Evolutionary conservation across 2,888 invertebrate species (phyloP), one percentile per base, ranked within the genome.

Genomic region (Himalopsyche kuldschensis): DNA sequence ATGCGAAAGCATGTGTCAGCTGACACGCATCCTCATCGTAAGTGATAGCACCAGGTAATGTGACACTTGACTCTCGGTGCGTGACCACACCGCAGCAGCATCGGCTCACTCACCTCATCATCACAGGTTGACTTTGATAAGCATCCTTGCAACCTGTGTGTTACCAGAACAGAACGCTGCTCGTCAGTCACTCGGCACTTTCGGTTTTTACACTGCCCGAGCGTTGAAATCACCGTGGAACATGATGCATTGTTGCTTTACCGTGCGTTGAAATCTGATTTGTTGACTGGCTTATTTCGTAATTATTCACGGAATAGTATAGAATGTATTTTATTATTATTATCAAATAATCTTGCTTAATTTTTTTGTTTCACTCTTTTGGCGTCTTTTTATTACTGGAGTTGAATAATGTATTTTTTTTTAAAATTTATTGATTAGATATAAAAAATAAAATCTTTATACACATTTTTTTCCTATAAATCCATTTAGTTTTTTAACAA

Each of bases 121-220:
- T 55, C 55, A 55, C 55, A 55, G 20, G 55, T 8, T 55, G 55
- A 20, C 55, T 55, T n/a, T 24, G 24, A 20, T 55, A 55, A 55
- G 55, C 55, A 55, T 55, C 55, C 55, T 55, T 10, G 20, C 55
- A 24, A 55, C 24, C 55, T 55, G 20, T 55, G 55, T 55, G 55
- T 55, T 55, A 55, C 55, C 55, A 55, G 55, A 55, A 55, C 55
- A 55, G 15, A 41, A 8, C 15, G 15, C 24, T 55, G 55, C 4
- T 55, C 55, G 24, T 55, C 41, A 11, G 11, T 5, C 24, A 55
- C 55, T 24, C 15, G 15, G 41, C 24, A 82, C 82, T 82, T 82
- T 82, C 82, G 75, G 79, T 82, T 82, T 82, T 75, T 15, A 20
- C 24, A 35, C 41, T 20, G 27, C 15, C n/a, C 31, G 69, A 24